Percentiles rank a stretch among this genome's conserved stretches.
Evolutionary conservation across 2,113 vertebrate genomes (phyloP).

Genomic region (Peucedramus taeniatus): DNA sequence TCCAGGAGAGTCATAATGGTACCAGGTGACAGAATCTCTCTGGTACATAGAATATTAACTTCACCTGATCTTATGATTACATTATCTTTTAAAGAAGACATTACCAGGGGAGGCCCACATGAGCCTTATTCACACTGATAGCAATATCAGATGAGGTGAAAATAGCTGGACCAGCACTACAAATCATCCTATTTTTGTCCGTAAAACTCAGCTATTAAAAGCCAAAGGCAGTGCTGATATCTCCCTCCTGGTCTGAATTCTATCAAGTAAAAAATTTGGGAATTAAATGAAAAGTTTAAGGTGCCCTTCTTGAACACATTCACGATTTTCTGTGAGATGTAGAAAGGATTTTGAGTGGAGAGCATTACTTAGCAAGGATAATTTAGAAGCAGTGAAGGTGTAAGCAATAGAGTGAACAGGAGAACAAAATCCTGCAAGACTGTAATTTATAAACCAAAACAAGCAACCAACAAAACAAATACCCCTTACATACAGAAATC

Average conservation of each 20-base stretch:
- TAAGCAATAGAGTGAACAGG: neutral
- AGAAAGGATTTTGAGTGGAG: neutral
- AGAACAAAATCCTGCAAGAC: neutral
- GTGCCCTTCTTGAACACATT: neutral
- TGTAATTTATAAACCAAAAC: neutral
- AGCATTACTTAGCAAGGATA: neutral
- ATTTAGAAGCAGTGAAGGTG: neutral
- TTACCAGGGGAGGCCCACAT: neutral
- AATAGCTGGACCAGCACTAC: neutral
- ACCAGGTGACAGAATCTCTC: neutral
- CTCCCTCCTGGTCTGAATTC: neutral
- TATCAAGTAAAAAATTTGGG: neutral
- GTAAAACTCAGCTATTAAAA: neutral
- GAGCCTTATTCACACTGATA: neutral
- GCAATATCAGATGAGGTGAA: neutral
- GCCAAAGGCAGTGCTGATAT: neutral
- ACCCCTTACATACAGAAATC: neutral
- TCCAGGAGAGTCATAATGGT: neutral
- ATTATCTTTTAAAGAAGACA: neutral
- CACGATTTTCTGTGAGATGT: neutral
- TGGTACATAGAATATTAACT: neutral
- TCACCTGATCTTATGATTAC: neutral
- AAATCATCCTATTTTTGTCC: neutral
- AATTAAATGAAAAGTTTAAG: neutral
- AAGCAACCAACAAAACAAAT: neutral